Evolutionary conservation across 1,140 invertebrate genomes (phyloP).

Genomic region (Liolophura sinensis): DNA sequence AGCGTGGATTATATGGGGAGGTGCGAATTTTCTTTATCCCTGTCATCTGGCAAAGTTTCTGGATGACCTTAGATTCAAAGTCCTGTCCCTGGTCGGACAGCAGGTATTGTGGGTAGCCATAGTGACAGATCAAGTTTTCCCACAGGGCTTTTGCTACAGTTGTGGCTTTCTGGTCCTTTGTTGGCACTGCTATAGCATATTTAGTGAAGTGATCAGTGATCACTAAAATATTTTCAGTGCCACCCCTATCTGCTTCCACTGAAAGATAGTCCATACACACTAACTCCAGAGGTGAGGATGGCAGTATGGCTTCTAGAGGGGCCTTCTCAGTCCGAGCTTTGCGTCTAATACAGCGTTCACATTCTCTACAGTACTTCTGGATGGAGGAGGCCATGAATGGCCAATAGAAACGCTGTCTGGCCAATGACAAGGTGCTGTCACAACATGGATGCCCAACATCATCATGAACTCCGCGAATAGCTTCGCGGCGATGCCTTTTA

Average conservation of each 20-base stretch:
- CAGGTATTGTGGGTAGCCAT: slow-evolving; percentile 13
- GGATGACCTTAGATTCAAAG: slow-evolving; percentile 17
- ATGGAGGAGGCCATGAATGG: slow-evolving; percentile 12
- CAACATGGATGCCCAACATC: slow-evolving; percentile 16
- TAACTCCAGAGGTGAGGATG: slow-evolving; percentile 16
- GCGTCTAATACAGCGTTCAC: slow-evolving; percentile 13
- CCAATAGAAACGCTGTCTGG: slow-evolving; percentile 17
- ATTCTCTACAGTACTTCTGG: slow-evolving; percentile 10
- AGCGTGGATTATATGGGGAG: slow-evolving; percentile 12
- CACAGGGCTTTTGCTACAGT: slow-evolving; percentile 13
- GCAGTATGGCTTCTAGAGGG: slow-evolving; percentile 14
- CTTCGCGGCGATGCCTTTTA: neutral
- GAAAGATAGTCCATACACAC: slow-evolving; percentile 25
- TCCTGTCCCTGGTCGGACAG: slow-evolving; percentile 19
- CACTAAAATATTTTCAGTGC: slow-evolving; percentile 14
- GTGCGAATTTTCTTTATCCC: slow-evolving; percentile 16
- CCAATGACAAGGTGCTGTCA: slow-evolving; percentile 10
- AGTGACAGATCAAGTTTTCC: slow-evolving; percentile 17
- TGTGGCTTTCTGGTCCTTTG: slow-evolving; percentile 21
- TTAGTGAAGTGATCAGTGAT: slow-evolving; percentile 22
- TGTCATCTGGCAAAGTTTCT: slow-evolving; percentile 14
- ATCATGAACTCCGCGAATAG: slow-evolving; percentile 10
- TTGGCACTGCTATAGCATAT: slow-evolving; percentile 20
- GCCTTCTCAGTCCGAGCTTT: slow-evolving; percentile 1
- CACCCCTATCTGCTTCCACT: slow-evolving; percentile 16